Conservation (phyloP, 2,888 invertebrate genomes). For the Masnerella sp. region DNA sequence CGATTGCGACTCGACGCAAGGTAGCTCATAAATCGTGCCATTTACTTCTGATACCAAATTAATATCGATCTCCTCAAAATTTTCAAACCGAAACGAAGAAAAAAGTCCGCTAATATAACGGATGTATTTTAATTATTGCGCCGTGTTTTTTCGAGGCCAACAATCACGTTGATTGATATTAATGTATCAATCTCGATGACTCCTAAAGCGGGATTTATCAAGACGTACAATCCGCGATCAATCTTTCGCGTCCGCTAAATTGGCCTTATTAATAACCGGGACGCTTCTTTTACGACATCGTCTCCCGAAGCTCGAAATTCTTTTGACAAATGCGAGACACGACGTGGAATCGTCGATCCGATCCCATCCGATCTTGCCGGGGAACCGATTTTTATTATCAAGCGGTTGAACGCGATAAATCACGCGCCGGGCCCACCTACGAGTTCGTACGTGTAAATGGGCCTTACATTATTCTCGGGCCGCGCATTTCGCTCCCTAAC, state of each 20-base stretch:
- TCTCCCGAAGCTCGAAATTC: slow-evolving; percentile 35
- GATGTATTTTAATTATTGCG: too few species aligned
- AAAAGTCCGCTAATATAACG: slow-evolving; percentile 6
- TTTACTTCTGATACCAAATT: too few species aligned
- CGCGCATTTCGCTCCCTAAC: slow-evolving; percentile 18
- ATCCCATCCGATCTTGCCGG: slow-evolving; percentile 23
- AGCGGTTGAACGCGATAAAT: slow-evolving; percentile 49
- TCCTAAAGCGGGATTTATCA: slow-evolving; percentile 32
- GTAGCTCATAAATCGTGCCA: too few species aligned
- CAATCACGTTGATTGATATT: slow-evolving; percentile 48
- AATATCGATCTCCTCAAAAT: too few species aligned
- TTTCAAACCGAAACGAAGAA: slow-evolving; percentile 25
- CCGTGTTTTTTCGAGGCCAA: slow-evolving; percentile 10
- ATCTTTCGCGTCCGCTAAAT: slow-evolving; percentile 42
- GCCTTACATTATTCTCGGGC: slow-evolving; percentile 28
- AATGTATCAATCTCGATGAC: slow-evolving; percentile 32
- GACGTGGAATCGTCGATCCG: slow-evolving; percentile 44
- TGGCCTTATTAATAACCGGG: slow-evolving; percentile 51
- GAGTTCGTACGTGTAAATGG: slow-evolving; percentile 47
- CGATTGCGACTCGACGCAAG: too few species aligned
- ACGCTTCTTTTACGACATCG: slow-evolving; percentile 15
- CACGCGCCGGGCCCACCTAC: slow-evolving; percentile 47
- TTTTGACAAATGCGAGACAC: slow-evolving; percentile 49
- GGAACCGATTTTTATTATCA: slow-evolving; percentile 51
- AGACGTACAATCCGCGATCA: slow-evolving; percentile 35